These are phyloP conservation scores for Monochamus alternatus DNA, from an alignment of 2,888 invertebrate species.

Conservation along the genomic window DNA sequence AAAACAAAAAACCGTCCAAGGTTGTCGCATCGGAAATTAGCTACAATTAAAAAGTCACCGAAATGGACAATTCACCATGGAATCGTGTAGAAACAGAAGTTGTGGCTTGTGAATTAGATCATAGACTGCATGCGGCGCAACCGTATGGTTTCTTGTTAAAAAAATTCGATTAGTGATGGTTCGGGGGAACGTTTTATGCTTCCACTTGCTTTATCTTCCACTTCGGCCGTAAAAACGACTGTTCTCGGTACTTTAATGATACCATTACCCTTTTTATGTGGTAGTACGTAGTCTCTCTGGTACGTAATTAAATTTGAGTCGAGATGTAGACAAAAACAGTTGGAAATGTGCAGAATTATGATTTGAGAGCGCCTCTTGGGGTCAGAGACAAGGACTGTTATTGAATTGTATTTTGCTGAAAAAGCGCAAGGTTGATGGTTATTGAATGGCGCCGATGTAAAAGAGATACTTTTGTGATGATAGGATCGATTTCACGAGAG, in stretches of 20 bases:
- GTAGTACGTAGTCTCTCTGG: constrained; percentile 13
- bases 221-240: constrained; percentile 19
- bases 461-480: too few relatives aligned
- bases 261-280: constrained; percentile 24
- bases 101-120: constrained; percentile 33
- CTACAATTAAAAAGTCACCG: constrained; percentile 39
- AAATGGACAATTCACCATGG: constrained; percentile 35
- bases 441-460: not conserved
- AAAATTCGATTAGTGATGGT: constrained; percentile 27
- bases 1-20: constrained; percentile 15
- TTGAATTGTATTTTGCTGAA: not conserved
- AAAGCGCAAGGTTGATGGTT: constrained; percentile 4
- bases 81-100: constrained; percentile 29
- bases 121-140: constrained; percentile 23
- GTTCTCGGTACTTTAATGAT: not conserved
- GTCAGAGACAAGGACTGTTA: constrained; percentile 3
- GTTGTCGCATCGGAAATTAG: constrained; percentile 25
- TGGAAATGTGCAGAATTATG: constrained; percentile 24
- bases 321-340: constrained; percentile 10
- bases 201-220: constrained; percentile 1
- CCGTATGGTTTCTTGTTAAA: constrained; percentile 14
- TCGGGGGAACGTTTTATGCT: constrained; percentile 25
- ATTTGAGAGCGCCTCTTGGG: not conserved
- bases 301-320: constrained; percentile 17
- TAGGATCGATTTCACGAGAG: too few relatives aligned